Evolutionary conservation across 2,113 vertebrate species (phyloP).

Genomic region (Thermophis baileyi): DNA sequence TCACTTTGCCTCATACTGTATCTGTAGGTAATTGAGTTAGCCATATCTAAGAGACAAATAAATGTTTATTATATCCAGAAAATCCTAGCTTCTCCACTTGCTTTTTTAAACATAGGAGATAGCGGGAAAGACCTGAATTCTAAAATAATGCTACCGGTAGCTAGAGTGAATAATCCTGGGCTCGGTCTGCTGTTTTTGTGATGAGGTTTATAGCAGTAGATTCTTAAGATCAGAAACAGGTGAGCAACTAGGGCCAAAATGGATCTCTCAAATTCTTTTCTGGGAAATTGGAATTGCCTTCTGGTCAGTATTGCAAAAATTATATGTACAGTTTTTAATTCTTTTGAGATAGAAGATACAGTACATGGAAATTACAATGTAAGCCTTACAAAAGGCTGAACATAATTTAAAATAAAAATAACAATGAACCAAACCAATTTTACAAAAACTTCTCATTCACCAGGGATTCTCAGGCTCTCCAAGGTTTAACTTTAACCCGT

Average conservation of each 20-base stretch:
- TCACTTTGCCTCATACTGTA: neutral
- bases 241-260: neutral
- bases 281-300: neutral
- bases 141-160: neutral
- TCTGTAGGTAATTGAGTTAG: neutral
- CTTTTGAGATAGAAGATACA: neutral
- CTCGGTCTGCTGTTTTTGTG: neutral
- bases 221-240: neutral
- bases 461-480: neutral
- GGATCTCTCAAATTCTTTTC: neutral
- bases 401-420: neutral
- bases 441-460: neutral
- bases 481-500: neutral
- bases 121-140: neutral
- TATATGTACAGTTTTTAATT: neutral
- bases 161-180: neutral
- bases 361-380: neutral
- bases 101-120: neutral
- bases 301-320: neutral
- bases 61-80: neutral
- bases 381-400: neutral
- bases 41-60: neutral
- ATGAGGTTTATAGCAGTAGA: neutral
- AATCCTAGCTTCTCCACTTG: neutral
- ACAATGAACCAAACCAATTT: neutral